Evolutionary conservation across 2,888 invertebrate species (phyloP), one percentile per base, ranked within the genome.

Genomic region (Resseliella maxima): DNA sequence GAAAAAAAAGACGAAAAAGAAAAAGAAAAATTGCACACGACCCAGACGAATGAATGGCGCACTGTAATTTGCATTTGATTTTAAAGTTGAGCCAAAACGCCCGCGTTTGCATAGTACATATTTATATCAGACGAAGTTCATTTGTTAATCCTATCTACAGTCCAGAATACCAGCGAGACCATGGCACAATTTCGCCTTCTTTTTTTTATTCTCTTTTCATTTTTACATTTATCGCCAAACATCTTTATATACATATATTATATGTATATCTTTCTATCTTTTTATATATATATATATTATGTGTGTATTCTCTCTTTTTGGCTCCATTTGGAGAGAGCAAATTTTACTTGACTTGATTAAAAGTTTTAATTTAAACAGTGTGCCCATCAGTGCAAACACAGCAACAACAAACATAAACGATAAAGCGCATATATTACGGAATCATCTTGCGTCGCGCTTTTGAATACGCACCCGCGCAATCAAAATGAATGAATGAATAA

Each of bases 341-440:
- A 72, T 72, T 72, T 72, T n/a, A 72, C 72, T 72, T 72, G 72
- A 72, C 72, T 72, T 72, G 72, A 72, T 72, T 31, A 72, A 72
- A 72, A 72, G 72, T 72, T 72, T 72, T 72, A 72, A 72, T 72
- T 72, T 72, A 72, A 72, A 72, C 72, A 72, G 72, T 72, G 72
- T 35, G 72, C 31, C 72, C 72, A 72, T 72, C 72, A 72, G 31
- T 27, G 35, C 72, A 72, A 72, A 31, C 35, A n/a, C 72, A 72
- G 35, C 72, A 72, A 31, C 72, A 72, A 15, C 72, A 31, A 72
- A 2, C 31, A 31, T 31, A 3, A 59, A 24, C 59, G 59, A 72
- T 72, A 72, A 72, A 72, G 31, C 72, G 72, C 72, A 72, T 72
- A 72, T 72, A 72, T 72, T 72, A 72, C n/a, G 72, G 72, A 72